Conservation (phyloP, 2,888 invertebrate species). For the Drosophila demipolita region DNA sequence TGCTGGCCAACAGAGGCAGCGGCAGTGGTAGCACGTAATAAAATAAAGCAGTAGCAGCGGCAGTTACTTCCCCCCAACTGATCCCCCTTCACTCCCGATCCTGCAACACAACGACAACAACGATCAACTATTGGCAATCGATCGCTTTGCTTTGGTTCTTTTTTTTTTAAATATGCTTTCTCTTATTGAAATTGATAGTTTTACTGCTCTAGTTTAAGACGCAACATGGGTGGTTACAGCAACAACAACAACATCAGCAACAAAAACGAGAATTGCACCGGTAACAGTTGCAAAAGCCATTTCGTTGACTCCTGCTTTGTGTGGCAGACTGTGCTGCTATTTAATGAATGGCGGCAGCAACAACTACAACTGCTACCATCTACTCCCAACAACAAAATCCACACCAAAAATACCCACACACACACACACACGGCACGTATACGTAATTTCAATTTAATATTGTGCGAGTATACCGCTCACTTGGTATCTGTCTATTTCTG, state of each 20-base stretch:
- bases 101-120: slow-evolving; percentile 17
- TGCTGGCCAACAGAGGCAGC: slow-evolving; percentile 18
- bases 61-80: not conserved
- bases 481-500: slow-evolving; percentile 28
- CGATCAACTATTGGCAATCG: slow-evolving; percentile 18
- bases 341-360: slow-evolving; percentile 4
- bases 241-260: slow-evolving; percentile 5
- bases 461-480: slow-evolving; percentile 43
- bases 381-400: not conserved
- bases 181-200: slow-evolving; percentile 7
- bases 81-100: not conserved
- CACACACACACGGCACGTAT: slow-evolving; percentile 47
- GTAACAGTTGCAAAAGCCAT: slow-evolving; percentile 1
- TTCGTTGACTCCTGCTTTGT: not conserved
- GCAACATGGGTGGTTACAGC: not conserved
- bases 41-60: slow-evolving; percentile 27
- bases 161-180: slow-evolving; percentile 1
- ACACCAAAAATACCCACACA: slow-evolving; percentile 11
- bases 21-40: slow-evolving; percentile 50
- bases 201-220: slow-evolving; percentile 23
- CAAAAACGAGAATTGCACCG: slow-evolving; percentile 6
- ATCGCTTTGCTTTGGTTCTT: slow-evolving; percentile 9
- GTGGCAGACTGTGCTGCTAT: not conserved
- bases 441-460: slow-evolving; percentile 73
- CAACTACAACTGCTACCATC: not conserved